Evolutionary conservation across 2,888 invertebrate species (phyloP).

Genomic region (Apocheima hispidaria): DNA sequence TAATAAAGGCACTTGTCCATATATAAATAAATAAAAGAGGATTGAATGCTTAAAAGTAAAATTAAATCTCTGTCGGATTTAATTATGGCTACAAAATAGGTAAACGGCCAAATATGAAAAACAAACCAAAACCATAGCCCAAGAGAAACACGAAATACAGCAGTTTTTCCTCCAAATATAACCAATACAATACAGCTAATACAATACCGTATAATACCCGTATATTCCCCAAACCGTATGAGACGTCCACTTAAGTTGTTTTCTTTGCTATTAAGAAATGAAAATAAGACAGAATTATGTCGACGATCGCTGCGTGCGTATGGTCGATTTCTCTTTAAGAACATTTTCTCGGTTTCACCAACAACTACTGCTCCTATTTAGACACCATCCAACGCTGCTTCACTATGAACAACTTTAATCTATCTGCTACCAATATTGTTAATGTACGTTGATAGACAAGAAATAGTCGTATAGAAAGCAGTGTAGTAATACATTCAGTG

Average conservation of each 20-base stretch:
- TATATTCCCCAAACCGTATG: constrained; percentile 40
- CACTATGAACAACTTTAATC: not conserved
- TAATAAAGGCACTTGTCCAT: too few species aligned
- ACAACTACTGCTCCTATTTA: not conserved
- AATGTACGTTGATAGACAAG: constrained; percentile 11
- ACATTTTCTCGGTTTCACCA: constrained; percentile 28
- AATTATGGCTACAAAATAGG: too few species aligned
- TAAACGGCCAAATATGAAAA: not conserved
- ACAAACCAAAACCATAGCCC: constrained; percentile 2
- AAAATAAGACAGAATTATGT: constrained; percentile 44
- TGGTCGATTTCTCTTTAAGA: constrained; percentile 30
- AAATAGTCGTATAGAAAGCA: not conserved
- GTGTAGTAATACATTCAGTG: constrained; percentile 33
- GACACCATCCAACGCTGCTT: constrained; percentile 16
- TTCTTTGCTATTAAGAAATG: constrained; percentile 47
- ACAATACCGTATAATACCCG: constrained; percentile 32
- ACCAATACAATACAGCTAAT: constrained; percentile 14
- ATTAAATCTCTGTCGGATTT: not conserved
- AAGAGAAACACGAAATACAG: constrained; percentile 20
- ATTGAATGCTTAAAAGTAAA: too few species aligned
- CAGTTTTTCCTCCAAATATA: constrained; percentile 26
- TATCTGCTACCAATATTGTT: not conserved
- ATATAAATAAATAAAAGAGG: too few species aligned
- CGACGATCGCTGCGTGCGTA: constrained; percentile 38
- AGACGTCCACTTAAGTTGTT: constrained; percentile 45